Base-by-base conservation (phyloP, 2,113 vertebrate species). In the Megaleporinus macrocephalus region DNA sequence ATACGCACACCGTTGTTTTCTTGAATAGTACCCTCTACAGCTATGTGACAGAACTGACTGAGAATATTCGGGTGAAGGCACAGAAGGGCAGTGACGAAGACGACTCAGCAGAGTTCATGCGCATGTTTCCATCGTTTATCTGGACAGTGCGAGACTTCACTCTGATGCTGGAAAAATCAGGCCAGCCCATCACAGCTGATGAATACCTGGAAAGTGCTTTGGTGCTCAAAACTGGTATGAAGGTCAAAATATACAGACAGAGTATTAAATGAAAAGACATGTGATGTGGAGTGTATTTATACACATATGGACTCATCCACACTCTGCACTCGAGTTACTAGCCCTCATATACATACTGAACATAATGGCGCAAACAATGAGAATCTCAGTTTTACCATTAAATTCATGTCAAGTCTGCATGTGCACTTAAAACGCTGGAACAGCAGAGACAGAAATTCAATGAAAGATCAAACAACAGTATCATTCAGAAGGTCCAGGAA, bases 61-160 rank as follows among this genome's bases (percentile, higher is more conserved):
- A 93, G 16, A 78, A 88, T 24, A 93, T 94, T 80, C 90, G 83
- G 51, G 73, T 89, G 22, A 95, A 91, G 79, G 80, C 92, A 3
- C 10, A 36, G 1, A 14, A 3, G 13, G 62, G 59, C 15, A 29
- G 26, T 4, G 29, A 80, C 5, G 73, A 86, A 0, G 83, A 90
- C 1, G 51, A 79, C 24, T 86, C 89, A 0, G 22, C 65, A 0
- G 83, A 92, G 3, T 93, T 92, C 73, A 82, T 87, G 30, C 74
- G 73, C 5, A 86, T 92, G 81, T 93, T 95, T 66, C 94, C 94
- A 20, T 86, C 91, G 0, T 94, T 95, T 65, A 76, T 95, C 22
- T 94, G 93, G 93, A 41, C 86, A 27, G 86, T 94, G 26, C 88
- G 92, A 15, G 94, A 95, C 84, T 94, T 95, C 79, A 85, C 18